These are phyloP conservation scores for Ptyas mucosa DNA, from an alignment of 2,113 vertebrate genomes.

Conservation along the genomic window DNA sequence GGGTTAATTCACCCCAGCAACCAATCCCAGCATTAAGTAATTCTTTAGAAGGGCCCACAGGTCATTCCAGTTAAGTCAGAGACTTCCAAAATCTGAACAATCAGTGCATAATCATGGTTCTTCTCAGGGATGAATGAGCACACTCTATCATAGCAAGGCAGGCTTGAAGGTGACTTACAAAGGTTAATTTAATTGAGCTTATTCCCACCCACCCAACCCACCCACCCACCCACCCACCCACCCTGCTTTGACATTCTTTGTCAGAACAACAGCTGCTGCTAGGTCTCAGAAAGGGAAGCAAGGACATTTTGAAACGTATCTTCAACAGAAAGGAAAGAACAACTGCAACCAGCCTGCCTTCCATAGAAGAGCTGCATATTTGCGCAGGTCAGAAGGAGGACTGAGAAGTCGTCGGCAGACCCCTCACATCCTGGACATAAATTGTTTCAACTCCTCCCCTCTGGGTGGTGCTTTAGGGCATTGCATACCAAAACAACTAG, in stretches of 20 bases:
- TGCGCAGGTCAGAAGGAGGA: too few species aligned
- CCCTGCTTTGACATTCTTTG: neutral
- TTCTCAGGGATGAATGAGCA: conserved; percentile 24
- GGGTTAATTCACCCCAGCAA: neutral
- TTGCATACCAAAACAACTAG: neutral
- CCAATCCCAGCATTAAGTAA: neutral
- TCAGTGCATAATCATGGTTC: conserved; percentile 18
- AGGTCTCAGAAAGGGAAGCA: neutral
- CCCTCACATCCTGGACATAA: too few species aligned
- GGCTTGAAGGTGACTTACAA: conserved; percentile 8
- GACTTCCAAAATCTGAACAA: conserved; percentile 20
- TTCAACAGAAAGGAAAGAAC: neutral
- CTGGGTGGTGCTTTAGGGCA: too few species aligned
- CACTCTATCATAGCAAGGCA: conserved; percentile 30
- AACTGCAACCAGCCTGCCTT: neutral
- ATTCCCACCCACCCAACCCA: neutral
- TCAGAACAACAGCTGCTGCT: neutral
- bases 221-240: neutral
- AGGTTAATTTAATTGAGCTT: neutral
- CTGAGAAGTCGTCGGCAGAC: too few species aligned
- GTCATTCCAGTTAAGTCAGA: conserved; percentile 12
- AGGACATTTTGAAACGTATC: neutral
- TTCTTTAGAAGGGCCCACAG: neutral
- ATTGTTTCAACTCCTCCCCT: too few species aligned
- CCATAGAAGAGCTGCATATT: neutral